Percentiles rank a stretch among this genome's conserved stretches.
Conservation (phyloP, 2,797 vertebrate genomes). For the Schizopygopsis pylzovi region DNA sequence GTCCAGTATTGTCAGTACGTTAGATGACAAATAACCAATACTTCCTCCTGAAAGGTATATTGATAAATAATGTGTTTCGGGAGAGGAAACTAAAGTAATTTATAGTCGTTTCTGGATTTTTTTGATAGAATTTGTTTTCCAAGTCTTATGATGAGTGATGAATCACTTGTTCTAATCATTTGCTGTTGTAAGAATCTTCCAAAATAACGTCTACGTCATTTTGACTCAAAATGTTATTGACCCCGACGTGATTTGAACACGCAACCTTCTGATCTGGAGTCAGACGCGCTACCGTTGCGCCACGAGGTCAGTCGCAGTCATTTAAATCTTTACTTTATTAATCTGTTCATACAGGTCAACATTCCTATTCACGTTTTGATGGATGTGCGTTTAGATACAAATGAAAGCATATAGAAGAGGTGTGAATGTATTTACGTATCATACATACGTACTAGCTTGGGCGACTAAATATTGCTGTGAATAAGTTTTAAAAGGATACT, state of each 20-base stretch:
- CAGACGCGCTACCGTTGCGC: slow-evolving; percentile 56
- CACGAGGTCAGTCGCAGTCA: slow-evolving; percentile 1
- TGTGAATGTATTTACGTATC: accelerated
- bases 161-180: no score
- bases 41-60: neutral
- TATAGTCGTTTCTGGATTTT: neutral
- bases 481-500: neutral
- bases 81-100: neutral
- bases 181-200: neutral
- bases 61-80: neutral
- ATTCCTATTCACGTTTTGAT: accelerated
- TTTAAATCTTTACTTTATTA: no score
- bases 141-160: neutral
- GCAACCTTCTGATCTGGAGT: slow-evolving; percentile 57
- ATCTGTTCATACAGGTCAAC: neutral
- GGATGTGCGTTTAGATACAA: neutral
- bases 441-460: accelerated
- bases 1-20: neutral
- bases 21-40: neutral
- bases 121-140: neutral
- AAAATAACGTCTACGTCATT: accelerated
- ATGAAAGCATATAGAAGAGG: accelerated
- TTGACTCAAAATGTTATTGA: accelerated
- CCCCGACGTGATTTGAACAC: slow-evolving; percentile 57
- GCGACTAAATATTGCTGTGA: no score